Percentiles rank a stretch among this genome's conserved stretches.
Conservation (phyloP, 35 echinoderm and acorn worm genomes). For the Lytechinus pictus region DNA sequence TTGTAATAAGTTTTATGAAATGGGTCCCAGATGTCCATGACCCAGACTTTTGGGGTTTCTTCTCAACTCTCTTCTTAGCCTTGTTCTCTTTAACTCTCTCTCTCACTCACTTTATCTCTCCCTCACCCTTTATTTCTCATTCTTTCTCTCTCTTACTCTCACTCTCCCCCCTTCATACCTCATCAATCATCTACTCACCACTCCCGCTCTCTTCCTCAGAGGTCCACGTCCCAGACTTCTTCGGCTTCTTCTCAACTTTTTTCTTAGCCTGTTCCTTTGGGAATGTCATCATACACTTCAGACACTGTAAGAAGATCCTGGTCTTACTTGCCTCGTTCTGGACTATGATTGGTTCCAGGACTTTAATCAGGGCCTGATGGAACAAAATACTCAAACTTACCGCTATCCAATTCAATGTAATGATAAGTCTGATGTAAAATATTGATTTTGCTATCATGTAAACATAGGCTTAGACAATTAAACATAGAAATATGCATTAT, state of each 20-base stretch:
- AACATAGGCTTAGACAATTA: too few species aligned
- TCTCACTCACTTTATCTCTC: background rate
- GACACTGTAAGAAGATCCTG: conserved; percentile 55
- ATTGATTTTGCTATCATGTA: too few species aligned
- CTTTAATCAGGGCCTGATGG: conserved; percentile 53
- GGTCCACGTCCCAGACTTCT: background rate
- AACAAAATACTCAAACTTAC: background rate
- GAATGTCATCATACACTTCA: conserved; percentile 71
- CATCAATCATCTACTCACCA: conserved; percentile 58
- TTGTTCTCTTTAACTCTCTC: too few species aligned
- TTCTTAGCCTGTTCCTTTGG: conserved; percentile 55
- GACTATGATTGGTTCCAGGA: conserved; percentile 75
- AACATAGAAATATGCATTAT: too few species aligned
- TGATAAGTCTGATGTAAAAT: too few species aligned
- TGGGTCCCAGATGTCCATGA: background rate
- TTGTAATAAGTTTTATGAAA: background rate
- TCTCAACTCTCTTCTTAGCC: too few species aligned
- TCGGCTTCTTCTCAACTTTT: conserved; percentile 58
- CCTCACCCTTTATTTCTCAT: too few species aligned
- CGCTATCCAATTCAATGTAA: too few species aligned
- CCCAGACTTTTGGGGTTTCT: too few species aligned
- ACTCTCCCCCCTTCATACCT: background rate
- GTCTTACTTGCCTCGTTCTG: conserved; percentile 52
- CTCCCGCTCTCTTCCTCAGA: conserved; percentile 56
- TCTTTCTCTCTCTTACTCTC: too few species aligned